Evolutionary conservation across 2,113 vertebrate genomes (phyloP).

Genomic region (Saccopteryx bilineata): DNA sequence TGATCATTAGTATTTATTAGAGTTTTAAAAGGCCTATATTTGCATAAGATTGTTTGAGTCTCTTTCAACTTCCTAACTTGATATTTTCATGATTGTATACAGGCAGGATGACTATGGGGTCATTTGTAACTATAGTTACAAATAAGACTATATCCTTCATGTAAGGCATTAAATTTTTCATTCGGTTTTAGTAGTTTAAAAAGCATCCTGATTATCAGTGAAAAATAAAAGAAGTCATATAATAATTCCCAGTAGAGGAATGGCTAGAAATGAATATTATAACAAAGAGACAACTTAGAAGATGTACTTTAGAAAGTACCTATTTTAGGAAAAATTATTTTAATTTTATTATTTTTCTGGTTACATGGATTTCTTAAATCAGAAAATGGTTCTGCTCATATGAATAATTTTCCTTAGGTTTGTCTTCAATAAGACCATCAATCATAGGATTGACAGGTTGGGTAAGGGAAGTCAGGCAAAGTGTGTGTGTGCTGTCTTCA

Average conservation of each 20-base stretch:
- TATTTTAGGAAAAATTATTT: slow-evolving; percentile 55
- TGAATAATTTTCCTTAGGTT: not conserved
- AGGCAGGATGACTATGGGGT: not conserved
- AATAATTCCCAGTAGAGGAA: slow-evolving; percentile 25
- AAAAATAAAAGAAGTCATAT: slow-evolving; percentile 37
- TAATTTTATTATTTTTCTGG: slow-evolving; percentile 15
- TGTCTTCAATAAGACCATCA: not conserved
- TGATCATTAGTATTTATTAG: slow-evolving; percentile 30
- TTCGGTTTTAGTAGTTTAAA: not conserved
- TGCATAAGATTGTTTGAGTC: not conserved
- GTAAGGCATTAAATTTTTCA: slow-evolving; percentile 19
- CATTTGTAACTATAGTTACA: slow-evolving; percentile 36
- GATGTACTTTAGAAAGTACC: not conserved
- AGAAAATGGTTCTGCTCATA: not conserved
- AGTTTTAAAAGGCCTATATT: slow-evolving; percentile 31
- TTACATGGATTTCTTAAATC: slow-evolving; percentile 26
- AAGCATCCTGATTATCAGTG: slow-evolving; percentile 51
- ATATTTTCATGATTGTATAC: not conserved
- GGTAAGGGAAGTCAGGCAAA: not conserved
- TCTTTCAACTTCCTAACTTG: slow-evolving; percentile 3
- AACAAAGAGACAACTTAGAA: slow-evolving; percentile 44
- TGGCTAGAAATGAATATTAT: slow-evolving; percentile 31
- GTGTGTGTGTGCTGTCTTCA: not conserved
- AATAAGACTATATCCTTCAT: not conserved
- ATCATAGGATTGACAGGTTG: not conserved